Conservation (phyloP, 2,113 vertebrate species). For the Anolis sagrei region DNA sequence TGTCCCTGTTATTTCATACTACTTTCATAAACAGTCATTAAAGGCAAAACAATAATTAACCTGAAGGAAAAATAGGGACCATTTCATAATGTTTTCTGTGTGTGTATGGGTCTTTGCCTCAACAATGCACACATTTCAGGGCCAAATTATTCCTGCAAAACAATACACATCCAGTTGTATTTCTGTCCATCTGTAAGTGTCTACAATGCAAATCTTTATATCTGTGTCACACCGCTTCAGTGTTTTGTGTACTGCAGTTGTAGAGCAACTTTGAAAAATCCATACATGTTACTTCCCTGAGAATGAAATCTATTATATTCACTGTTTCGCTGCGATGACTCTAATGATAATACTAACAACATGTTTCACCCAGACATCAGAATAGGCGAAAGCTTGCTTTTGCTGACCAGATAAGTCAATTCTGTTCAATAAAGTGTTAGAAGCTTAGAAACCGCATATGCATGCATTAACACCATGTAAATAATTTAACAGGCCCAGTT, state of each 20-base stretch:
- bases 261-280: not conserved
- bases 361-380: not conserved
- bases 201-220: not conserved
- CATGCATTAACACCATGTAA: not conserved
- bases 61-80: not conserved
- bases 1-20: not conserved
- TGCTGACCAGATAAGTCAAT: not conserved
- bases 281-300: not conserved
- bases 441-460: not conserved
- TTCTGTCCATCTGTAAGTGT: not conserved
- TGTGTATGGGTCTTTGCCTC: not conserved
- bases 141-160: not conserved
- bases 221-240: accelerated
- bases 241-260: not conserved
- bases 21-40: not conserved
- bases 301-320: not conserved
- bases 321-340: not conserved
- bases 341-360: not conserved
- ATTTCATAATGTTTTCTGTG: not conserved
- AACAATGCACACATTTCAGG: not conserved
- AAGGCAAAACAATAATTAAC: not conserved
- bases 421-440: not conserved
- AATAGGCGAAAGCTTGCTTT: not conserved
- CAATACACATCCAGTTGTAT: not conserved
- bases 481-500: not conserved